phyloP scores from a whole-genome alignment of 2,888 invertebrate species.

The Euzophera pinguis region DNA sequence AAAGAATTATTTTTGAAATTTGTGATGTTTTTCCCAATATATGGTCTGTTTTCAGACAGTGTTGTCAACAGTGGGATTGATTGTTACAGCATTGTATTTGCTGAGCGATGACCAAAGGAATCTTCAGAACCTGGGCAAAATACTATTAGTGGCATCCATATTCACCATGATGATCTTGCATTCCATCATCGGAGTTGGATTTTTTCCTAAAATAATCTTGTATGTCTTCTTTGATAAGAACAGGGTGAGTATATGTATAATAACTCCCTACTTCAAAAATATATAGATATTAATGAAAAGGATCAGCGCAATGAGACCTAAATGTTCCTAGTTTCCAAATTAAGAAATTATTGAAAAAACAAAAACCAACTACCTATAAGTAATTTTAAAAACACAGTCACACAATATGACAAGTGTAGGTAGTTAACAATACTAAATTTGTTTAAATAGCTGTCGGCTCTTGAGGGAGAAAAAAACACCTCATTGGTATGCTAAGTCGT shows the following conservation, averaged over 20 bases:
- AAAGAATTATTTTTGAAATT: neutral
- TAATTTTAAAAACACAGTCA: no score
- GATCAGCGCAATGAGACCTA: no score
- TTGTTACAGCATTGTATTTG: constrained; percentile 50
- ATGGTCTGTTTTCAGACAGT: constrained; percentile 56
- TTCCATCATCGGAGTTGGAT: neutral
- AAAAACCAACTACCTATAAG: no score
- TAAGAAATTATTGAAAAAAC: no score
- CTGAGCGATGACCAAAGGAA: constrained; percentile 37
- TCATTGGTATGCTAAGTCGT: no score
- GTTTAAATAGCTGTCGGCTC: no score
- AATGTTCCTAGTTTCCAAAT: no score
- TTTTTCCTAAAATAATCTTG: neutral
- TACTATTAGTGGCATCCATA: constrained; percentile 29
- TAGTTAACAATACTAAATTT: no score
- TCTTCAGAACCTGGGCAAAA: constrained; percentile 15
- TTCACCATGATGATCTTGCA: constrained; percentile 35
- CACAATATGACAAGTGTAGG: no score
- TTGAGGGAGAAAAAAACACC: no score
- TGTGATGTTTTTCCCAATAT: constrained; percentile 11
- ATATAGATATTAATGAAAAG: no score
- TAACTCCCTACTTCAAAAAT: neutral
- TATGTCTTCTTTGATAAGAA: constrained; percentile 38
- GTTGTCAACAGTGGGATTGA: constrained; percentile 56
- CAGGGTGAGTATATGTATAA: constrained; percentile 46